Conservation (phyloP, 2,113 vertebrate species). For the Polypterus bichir region DNA sequence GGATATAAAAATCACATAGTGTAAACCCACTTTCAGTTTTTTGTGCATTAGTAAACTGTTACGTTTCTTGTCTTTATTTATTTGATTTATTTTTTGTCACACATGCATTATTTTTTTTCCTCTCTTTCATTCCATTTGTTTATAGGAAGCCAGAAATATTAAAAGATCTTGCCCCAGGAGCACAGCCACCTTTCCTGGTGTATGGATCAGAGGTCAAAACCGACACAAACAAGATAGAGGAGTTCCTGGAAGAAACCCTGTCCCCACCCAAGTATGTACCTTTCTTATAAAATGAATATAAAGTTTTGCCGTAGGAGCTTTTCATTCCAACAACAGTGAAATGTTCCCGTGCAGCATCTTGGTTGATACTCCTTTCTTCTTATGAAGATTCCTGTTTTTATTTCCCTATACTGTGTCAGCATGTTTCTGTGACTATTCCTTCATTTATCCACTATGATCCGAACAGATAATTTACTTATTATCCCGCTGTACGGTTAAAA, state of each 20-base stretch:
- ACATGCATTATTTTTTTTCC: not conserved
- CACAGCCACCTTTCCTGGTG: conserved; percentile 74
- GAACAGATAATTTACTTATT: too few relatives aligned
- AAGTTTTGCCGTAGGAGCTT: too few relatives aligned
- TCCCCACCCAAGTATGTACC: conserved; percentile 62
- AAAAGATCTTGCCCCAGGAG: conserved; percentile 73
- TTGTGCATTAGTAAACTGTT: not conserved
- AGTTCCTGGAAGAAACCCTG: conserved; percentile 76
- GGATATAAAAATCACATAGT: too few relatives aligned
- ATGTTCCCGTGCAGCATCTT: too few relatives aligned
- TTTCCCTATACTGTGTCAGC: too few relatives aligned
- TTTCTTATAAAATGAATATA: too few relatives aligned
- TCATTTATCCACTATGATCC: too few relatives aligned
- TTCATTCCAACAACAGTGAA: too few relatives aligned
- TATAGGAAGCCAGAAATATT: conserved; percentile 69
- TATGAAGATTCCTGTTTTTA: too few relatives aligned
- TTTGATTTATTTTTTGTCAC: not conserved
- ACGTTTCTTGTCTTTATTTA: not conserved
- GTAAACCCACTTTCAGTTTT: not conserved
- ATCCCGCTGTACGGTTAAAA: too few relatives aligned
- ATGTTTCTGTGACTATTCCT: too few relatives aligned
- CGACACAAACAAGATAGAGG: conserved; percentile 86
- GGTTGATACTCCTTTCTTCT: too few relatives aligned
- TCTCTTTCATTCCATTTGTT: conserved; percentile 3
- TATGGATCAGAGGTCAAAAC: conserved; percentile 73